Evolutionary conservation across 2,888 invertebrate genomes (phyloP).

Genomic region (Hanleya hanleyi): DNA sequence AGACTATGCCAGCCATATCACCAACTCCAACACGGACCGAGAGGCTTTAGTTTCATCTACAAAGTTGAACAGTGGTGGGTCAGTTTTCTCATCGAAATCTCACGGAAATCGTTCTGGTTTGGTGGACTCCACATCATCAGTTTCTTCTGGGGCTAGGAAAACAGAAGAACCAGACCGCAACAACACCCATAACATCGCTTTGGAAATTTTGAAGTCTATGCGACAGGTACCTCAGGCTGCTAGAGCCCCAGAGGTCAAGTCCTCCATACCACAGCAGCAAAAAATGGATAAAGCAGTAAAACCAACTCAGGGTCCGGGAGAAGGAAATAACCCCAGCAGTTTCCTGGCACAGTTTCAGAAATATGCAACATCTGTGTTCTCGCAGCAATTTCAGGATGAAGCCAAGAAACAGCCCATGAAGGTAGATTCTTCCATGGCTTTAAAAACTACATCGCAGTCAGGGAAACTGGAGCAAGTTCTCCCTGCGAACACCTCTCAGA

Average conservation of each 20-base stretch:
- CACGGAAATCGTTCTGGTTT: too few species aligned
- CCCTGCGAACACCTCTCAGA: not conserved
- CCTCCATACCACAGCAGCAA: slow-evolving; percentile 10
- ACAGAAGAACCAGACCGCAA: not conserved
- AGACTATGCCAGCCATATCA: not conserved
- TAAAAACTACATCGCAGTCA: too few species aligned
- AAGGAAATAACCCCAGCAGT: not conserved
- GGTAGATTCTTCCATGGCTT: too few species aligned
- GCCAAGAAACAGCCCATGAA: too few species aligned
- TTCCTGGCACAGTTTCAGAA: slow-evolving; percentile 50
- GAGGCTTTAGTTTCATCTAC: too few species aligned
- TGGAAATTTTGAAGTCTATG: slow-evolving; percentile 4
- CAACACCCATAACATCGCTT: slow-evolving; percentile 1
- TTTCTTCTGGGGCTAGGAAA: not conserved
- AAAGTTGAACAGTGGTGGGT: too few species aligned
- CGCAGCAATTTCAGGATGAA: not conserved
- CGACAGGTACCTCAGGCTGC: not conserved
- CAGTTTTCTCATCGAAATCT: too few species aligned
- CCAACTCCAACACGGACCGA: too few species aligned
- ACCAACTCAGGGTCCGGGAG: not conserved
- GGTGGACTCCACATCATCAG: not conserved
- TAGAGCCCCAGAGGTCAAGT: not conserved
- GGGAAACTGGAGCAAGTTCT: too few species aligned
- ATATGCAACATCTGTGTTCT: slow-evolving; percentile 28
- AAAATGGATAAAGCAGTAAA: slow-evolving; percentile 16